Evolutionary conservation across 2,113 vertebrate genomes (phyloP).

Genomic region (Vidua chalybeata): DNA sequence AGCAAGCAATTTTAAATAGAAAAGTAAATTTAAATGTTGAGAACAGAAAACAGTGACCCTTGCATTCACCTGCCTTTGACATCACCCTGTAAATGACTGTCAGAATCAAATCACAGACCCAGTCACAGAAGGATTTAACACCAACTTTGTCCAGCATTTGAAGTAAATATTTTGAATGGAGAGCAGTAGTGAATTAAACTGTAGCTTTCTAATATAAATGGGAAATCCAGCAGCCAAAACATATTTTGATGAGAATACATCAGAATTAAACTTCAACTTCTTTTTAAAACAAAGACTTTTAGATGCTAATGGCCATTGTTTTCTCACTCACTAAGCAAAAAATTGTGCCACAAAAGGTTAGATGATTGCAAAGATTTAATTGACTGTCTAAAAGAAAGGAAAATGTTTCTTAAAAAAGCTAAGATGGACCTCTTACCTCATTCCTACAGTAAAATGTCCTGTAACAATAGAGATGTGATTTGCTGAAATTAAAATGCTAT

Average conservation of each 20-base stretch:
- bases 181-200: constrained; percentile 55
- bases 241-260: constrained; percentile 53
- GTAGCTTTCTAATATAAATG: background rate
- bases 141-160: background rate
- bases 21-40: background rate
- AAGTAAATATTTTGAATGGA: constrained; percentile 55
- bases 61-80: background rate
- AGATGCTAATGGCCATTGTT: constrained; percentile 81
- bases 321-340: constrained; percentile 74
- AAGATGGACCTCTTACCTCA: constrained; percentile 83
- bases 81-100: background rate
- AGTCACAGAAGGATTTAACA: background rate
- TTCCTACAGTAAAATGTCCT: constrained; percentile 84
- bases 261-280: constrained; percentile 74
- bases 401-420: constrained; percentile 75
- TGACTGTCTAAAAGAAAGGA: constrained; percentile 75
- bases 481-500: constrained; percentile 92
- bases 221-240: constrained; percentile 49
- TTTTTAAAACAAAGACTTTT: constrained; percentile 76
- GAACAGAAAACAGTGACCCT: background rate
- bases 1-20: background rate
- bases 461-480: constrained; percentile 85
- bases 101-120: background rate
- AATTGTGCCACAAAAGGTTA: constrained; percentile 73
- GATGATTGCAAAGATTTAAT: constrained; percentile 79